Conservation (phyloP, 2,888 invertebrate genomes). For the Hypolimnas misippus region DNA sequence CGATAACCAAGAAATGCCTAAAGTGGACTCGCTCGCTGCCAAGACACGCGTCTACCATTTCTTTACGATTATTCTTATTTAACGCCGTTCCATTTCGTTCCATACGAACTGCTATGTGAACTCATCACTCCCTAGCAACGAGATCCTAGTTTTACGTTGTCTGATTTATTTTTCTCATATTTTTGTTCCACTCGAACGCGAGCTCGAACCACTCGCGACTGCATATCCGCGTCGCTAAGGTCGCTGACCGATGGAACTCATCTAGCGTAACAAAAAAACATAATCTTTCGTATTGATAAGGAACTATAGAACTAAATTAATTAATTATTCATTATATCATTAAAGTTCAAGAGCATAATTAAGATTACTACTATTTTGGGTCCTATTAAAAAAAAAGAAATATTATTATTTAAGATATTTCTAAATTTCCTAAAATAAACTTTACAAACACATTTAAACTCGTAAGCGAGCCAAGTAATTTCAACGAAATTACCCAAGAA, state of each 20-base stretch:
- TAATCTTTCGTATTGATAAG: conserved; percentile 36
- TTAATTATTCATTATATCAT: neutral
- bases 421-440: conserved; percentile 11
- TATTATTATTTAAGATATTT: conserved; percentile 10
- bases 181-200: conserved; percentile 52
- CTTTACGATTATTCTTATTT: conserved; percentile 47
- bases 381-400: neutral
- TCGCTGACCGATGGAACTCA: conserved; percentile 76
- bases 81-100: conserved; percentile 61
- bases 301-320: conserved; percentile 21
- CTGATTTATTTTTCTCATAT: conserved; percentile 40
- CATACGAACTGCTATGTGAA: conserved; percentile 53
- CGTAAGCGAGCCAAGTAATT: conserved; percentile 43
- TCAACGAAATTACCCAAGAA: conserved; percentile 52
- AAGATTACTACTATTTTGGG: neutral
- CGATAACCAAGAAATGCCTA: conserved; percentile 42
- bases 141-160: conserved; percentile 28
- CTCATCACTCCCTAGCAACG: conserved; percentile 33
- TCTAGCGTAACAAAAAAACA: conserved; percentile 65
- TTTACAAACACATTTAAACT: neutral
- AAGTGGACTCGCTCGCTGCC: conserved; percentile 59
- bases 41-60: conserved; percentile 66
- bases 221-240: conserved; percentile 65
- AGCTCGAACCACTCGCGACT: conserved; percentile 37
- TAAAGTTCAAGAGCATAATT: neutral